Evolutionary conservation across 35 echinoderm and acorn worm genomes (phyloP).

Genomic region (Diadema setosum): DNA sequence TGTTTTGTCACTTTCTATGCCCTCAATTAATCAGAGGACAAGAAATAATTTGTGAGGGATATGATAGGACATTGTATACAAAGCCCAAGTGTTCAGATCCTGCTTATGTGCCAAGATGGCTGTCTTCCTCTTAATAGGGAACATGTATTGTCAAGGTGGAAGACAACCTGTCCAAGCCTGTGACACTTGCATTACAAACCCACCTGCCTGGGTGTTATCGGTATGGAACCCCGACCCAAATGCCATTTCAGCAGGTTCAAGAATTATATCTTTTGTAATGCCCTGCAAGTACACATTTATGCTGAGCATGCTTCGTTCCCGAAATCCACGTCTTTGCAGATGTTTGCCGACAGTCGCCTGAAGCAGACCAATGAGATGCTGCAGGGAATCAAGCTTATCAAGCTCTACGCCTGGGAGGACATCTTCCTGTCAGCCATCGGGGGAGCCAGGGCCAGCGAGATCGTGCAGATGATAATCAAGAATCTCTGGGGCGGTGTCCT

Average conservation of each 20-base stretch:
- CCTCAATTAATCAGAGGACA: too few relatives aligned
- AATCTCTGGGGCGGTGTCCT: background rate
- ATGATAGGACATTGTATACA: too few relatives aligned
- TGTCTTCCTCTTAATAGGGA: too few relatives aligned
- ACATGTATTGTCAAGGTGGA: too few relatives aligned
- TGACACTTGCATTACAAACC: too few relatives aligned
- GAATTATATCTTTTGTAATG: background rate
- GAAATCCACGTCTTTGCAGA: constrained; percentile 7
- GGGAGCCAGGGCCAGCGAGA: background rate
- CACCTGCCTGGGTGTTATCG: background rate
- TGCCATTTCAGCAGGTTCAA: background rate
- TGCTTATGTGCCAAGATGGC: too few relatives aligned
- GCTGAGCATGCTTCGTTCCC: too few relatives aligned
- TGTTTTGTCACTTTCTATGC: too few relatives aligned
- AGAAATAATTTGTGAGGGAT: too few relatives aligned
- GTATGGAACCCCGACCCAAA: background rate
- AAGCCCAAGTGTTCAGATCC: too few relatives aligned
- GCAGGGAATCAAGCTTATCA: constrained; percentile 85
- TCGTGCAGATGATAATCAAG: background rate
- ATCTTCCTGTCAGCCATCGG: constrained; percentile 68
- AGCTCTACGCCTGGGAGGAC: constrained; percentile 85
- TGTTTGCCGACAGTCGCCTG: constrained; percentile 54
- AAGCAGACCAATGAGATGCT: constrained; percentile 90
- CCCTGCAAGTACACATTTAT: too few relatives aligned
- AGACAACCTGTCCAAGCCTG: too few relatives aligned